Evolutionary conservation across 2,797 vertebrate genomes (phyloP), one percentile per base, ranked within the genome.

Genomic region (Pipistrellus nathusii): DNA sequence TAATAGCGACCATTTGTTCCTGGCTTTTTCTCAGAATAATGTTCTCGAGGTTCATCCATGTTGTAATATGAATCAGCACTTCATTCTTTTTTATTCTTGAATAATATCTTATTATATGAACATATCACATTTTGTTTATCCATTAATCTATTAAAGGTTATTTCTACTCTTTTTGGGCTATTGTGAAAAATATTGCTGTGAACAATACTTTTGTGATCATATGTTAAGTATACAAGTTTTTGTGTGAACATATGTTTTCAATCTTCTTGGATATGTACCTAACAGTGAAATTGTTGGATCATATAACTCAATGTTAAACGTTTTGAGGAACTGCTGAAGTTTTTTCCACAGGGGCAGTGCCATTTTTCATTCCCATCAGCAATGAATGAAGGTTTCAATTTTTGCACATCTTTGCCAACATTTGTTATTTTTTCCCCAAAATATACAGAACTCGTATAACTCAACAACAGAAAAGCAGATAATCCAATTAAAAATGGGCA

Each of bases 31-130:
- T 85, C 66, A 55, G 17, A 9, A 44, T 73, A 77, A 81, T 84
- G 46, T 53, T 88, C 80, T 69, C 13, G 25, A 30, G 51, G 38
- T 30, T 72, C 17, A 23, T 88, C 32, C 30, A 51, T 73, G 44
- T 59, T 41, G 15, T 64, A 73, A 18, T n/a, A 78, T 80, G 32
- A 64, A 69, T 78, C 17, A n/a, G 18, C 57, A 66, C 30, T 59
- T 92, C 15, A 62, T 82, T 90, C 53, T 23, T 83, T 87, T 86
- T 82, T 27, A 53, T 72, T 59, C 15, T 46, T 82, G 48, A 81
- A 78, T 85, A 89, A 62, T 82, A 59, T 55, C 64, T 51, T 18
- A 77, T 35, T 84, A 2, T 93, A 32, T 66, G 14, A 66, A 85
- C 30, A 82, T 20, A 80, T 0, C 11, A 13, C 4, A 57, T 88